These are phyloP conservation scores for Verasper variegatus DNA, from an alignment of 2,113 vertebrate species.

Conservation along the genomic window DNA sequence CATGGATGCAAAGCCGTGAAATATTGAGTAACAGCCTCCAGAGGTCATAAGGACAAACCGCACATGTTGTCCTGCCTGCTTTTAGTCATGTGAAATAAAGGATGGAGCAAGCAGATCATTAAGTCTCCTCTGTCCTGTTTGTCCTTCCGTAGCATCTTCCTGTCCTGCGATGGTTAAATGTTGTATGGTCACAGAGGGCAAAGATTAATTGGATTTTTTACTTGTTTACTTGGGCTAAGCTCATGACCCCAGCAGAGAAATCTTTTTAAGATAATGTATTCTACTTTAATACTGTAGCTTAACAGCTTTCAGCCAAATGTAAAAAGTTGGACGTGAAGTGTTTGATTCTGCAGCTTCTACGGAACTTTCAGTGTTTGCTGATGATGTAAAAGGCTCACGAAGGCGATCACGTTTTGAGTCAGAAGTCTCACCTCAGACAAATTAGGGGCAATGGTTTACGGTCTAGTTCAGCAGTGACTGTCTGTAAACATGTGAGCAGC, in stretches of 20 bases:
- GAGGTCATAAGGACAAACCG: slow-evolving; percentile 26
- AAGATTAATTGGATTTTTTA: slow-evolving; percentile 50
- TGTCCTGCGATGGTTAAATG: slow-evolving; percentile 5
- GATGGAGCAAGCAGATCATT: slow-evolving; percentile 31
- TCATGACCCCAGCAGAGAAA: slow-evolving; percentile 20
- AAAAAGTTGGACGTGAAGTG: neutral
- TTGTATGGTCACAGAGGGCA: slow-evolving; percentile 27
- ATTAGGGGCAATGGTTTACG: too few species aligned
- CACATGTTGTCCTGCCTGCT: neutral
- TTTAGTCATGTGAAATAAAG: slow-evolving; percentile 37
- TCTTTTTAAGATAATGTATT: slow-evolving; percentile 30
- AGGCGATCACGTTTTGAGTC: neutral
- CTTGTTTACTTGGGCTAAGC: slow-evolving; percentile 6
- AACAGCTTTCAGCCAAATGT: neutral
- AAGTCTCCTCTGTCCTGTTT: slow-evolving; percentile 12
- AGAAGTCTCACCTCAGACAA: too few species aligned
- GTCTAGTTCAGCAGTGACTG: too few species aligned
- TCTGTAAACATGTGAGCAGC: too few species aligned
- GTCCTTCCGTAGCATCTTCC: slow-evolving; percentile 6
- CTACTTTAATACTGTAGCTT: slow-evolving; percentile 9
- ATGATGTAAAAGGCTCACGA: neutral
- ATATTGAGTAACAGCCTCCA: slow-evolving; percentile 15
- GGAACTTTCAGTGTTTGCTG: neutral
- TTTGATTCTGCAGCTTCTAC: neutral
- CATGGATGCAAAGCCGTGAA: slow-evolving; percentile 13